Base-by-base conservation (phyloP, 35 echinoderm and acorn worm genomes). In the Strongylocentrotus purpuratus region DNA sequence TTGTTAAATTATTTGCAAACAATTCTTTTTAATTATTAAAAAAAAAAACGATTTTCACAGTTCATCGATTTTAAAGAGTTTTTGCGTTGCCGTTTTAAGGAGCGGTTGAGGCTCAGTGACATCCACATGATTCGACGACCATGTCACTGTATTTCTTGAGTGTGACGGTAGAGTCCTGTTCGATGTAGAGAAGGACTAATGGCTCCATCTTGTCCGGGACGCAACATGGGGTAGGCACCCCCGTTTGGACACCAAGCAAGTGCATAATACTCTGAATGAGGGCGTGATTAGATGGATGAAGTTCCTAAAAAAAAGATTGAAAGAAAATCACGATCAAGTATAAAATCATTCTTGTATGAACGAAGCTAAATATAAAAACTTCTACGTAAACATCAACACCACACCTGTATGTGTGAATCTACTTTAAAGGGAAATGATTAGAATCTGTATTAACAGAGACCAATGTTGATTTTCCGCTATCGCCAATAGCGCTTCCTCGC, bases 211-310 rank as follows among this genome's bases (percentile, higher is more conserved):
- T 95, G 18, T 96, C 95, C 6, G 98, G 97, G 7, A 97, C 97
- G 32, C 98, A 99, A 48, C 98, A 99, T 20, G 96, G 96, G 15
- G 97, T 91, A 10, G 98, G 96, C 25, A 97, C 95, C 15, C 94
- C 92, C 13, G 71, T 52, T 31, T 78, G 48, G 31, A 70, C 45
- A 9, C 92, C 92, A 0, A 96, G 70, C 10, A 94, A 95, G 45
- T 91, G 95, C 47, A 99, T 94, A 28, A 99, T 85, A 31, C 97
- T 99, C 86, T 99, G 98, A 31, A 99, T 97, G 47, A 96, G 85
- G 25, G 98, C 98, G 86, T 99, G 98, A 65, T 99, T 99, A 0
- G 98, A 98, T 5, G 96, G 96, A 70, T 99, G 96, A 46, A 96
- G 94, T 25, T 95, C 95, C 92, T 96, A 35, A 14, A 61, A 48